Percentiles rank a stretch among this genome's conserved stretches.
These are phyloP conservation scores for Pachyramphus minor DNA, from an alignment of 2,113 vertebrate species.

Conservation along the genomic window DNA sequence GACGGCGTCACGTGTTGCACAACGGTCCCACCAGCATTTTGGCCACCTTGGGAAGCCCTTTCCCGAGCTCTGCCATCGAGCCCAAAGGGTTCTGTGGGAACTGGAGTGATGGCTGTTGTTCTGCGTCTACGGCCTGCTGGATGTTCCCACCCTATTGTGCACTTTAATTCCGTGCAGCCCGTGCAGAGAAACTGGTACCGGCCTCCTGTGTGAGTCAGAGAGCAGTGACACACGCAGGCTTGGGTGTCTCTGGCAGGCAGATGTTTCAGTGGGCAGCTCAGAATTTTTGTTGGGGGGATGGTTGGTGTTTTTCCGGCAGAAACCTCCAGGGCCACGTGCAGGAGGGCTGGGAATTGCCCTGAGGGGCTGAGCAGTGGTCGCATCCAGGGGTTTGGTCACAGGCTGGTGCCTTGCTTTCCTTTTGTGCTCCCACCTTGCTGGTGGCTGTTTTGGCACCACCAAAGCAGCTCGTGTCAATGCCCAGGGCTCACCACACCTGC, in stretches of 20 bases:
- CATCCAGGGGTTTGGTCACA: fast-evolving
- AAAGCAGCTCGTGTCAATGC: not conserved
- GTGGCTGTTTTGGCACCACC: not conserved
- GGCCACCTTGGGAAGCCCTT: not conserved
- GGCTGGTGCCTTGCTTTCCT: not conserved
- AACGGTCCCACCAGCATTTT: not conserved
- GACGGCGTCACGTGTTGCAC: not conserved
- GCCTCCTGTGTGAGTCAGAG: not conserved
- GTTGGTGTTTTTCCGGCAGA: not conserved
- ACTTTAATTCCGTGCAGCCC: not conserved
- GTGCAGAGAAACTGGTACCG: not conserved
- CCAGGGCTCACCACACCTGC: not conserved
- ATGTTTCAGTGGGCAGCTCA: conserved; percentile 13
- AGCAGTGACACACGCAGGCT: not conserved
- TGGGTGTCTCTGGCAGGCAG: conserved; percentile 25
- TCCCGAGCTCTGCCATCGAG: not conserved
- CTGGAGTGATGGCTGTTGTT: not conserved
- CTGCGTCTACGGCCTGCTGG: not conserved
- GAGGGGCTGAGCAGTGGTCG: fast-evolving
- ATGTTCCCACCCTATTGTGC: not conserved
- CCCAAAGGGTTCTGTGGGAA: not conserved
- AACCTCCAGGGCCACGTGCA: not conserved
- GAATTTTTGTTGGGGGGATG: not conserved
- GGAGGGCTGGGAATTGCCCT: not conserved
- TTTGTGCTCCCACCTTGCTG: not conserved